Percentiles rank a stretch among this genome's conserved stretches.
phyloP scores from a whole-genome alignment of 2,888 invertebrate species.

The Panopea generosa region DNA sequence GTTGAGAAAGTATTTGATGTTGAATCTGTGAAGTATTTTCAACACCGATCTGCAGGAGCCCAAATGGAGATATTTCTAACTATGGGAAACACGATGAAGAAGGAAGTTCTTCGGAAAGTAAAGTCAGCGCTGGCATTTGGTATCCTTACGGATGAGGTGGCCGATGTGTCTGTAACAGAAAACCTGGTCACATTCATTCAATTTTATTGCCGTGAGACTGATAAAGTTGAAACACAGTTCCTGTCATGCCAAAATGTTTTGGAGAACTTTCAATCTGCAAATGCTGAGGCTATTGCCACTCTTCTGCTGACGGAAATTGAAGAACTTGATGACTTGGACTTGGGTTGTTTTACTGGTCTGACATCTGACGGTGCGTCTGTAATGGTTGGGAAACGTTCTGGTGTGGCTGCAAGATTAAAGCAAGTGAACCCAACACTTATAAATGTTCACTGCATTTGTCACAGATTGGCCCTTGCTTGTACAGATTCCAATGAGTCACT shows the following conservation, averaged over 20 bases:
- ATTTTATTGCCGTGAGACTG: slow-evolving; percentile 15
- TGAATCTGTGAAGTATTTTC: slow-evolving; percentile 32
- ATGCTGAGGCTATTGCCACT: slow-evolving; percentile 30
- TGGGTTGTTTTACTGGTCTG: slow-evolving; percentile 15
- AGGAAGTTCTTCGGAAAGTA: slow-evolving; percentile 20
- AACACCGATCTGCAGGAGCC: slow-evolving; percentile 31
- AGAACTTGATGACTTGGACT: slow-evolving; percentile 4
- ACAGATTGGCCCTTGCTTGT: slow-evolving; percentile 38
- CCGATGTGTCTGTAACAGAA: slow-evolving; percentile 41
- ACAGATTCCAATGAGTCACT: slow-evolving; percentile 23
- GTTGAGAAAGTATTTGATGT: slow-evolving; percentile 23
- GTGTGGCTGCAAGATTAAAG: slow-evolving; percentile 14
- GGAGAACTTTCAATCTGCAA: slow-evolving; percentile 25
- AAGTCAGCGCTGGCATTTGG: slow-evolving; percentile 29
- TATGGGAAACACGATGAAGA: slow-evolving; percentile 24
- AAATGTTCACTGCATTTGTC: slow-evolving; percentile 47
- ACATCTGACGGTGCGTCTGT: slow-evolving; percentile 38
- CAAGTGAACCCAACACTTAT: slow-evolving; percentile 8
- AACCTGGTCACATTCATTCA: slow-evolving; percentile 42
- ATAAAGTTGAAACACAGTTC: slow-evolving; percentile 27
- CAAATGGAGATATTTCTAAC: slow-evolving; percentile 34
- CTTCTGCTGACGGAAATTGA: slow-evolving; percentile 18
- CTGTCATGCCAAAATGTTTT: slow-evolving; percentile 30
- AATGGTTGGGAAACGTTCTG: slow-evolving; percentile 24
- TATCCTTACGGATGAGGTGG: slow-evolving; percentile 42